Evolutionary conservation across 2,797 vertebrate genomes (phyloP).

Genomic region (Allenopithecus nigroviridis): DNA sequence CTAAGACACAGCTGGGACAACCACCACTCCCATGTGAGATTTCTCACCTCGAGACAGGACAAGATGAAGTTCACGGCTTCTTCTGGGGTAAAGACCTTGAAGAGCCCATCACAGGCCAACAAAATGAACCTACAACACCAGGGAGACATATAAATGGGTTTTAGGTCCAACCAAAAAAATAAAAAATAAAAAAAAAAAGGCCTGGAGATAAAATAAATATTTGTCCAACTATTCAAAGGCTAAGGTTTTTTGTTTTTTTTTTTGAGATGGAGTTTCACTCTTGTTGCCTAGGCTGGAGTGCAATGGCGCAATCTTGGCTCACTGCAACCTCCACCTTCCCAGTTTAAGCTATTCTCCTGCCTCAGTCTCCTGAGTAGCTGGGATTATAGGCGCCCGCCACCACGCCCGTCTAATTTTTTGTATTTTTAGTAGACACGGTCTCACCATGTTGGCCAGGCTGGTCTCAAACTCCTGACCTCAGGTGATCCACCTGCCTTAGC

Average conservation of each 20-base stretch:
- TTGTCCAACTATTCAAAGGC: background rate
- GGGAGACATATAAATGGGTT: background rate
- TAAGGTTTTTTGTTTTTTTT: background rate
- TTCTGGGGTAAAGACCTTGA: slow-evolving; percentile 96
- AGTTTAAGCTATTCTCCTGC: too few relatives aligned
- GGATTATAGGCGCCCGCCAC: too few relatives aligned
- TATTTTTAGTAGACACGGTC: too few relatives aligned
- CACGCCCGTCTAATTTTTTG: too few relatives aligned
- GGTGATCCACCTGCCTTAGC: too few relatives aligned
- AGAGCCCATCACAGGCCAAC: slow-evolving; percentile 96
- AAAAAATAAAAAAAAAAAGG: background rate
- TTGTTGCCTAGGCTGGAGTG: background rate
- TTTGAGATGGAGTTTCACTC: background rate
- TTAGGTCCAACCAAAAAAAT: background rate
- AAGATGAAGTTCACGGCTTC: slow-evolving; percentile 94
- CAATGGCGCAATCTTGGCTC: too few relatives aligned
- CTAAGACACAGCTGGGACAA: too few relatives aligned
- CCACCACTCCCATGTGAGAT: rapidly evolving
- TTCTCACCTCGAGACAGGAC: slow-evolving; percentile 90
- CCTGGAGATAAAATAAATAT: background rate
- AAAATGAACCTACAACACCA: slow-evolving; percentile 89
- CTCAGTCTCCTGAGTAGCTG: too few relatives aligned
- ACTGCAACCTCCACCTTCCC: too few relatives aligned
- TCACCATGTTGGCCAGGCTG: too few relatives aligned
- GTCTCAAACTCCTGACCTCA: too few relatives aligned